Evolutionary conservation across 2,888 invertebrate species (phyloP).

Genomic region (Biston betularia): DNA sequence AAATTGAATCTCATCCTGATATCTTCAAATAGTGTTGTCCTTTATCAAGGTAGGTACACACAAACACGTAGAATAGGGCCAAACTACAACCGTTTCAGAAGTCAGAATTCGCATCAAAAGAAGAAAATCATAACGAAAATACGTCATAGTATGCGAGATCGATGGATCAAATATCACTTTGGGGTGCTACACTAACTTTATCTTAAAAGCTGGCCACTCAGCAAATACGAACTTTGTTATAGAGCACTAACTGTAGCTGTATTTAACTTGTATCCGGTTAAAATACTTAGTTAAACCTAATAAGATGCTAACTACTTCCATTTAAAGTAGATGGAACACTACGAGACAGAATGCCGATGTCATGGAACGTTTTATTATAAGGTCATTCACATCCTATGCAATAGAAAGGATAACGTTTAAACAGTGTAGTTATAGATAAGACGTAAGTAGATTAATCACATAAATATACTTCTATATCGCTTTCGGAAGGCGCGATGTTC

Average conservation of each 20-base stretch:
- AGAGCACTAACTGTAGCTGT: background rate
- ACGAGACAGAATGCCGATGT: conserved; percentile 63
- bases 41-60: no score
- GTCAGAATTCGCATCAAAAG: no score
- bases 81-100: no score
- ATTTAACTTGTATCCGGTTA: conserved; percentile 35
- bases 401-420: conserved; percentile 55
- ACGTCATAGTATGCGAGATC: no score
- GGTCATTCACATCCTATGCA: conserved; percentile 66
- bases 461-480: conserved; percentile 10
- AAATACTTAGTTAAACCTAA: conserved; percentile 42
- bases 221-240: background rate
- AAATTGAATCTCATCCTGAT: no score
- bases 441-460: conserved; percentile 15
- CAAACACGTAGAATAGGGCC: no score
- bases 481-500: conserved; percentile 44
- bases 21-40: no score
- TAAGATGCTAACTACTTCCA: conserved; percentile 52
- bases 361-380: conserved; percentile 67
- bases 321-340: conserved; percentile 51
- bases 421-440: conserved; percentile 39
- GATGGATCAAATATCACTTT: no score
- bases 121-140: no score
- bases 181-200: no score
- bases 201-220: no score